Evolutionary conservation across 2,113 vertebrate genomes (phyloP), one percentile per base, ranked within the genome.

Genomic region (Cavia aperea): DNA sequence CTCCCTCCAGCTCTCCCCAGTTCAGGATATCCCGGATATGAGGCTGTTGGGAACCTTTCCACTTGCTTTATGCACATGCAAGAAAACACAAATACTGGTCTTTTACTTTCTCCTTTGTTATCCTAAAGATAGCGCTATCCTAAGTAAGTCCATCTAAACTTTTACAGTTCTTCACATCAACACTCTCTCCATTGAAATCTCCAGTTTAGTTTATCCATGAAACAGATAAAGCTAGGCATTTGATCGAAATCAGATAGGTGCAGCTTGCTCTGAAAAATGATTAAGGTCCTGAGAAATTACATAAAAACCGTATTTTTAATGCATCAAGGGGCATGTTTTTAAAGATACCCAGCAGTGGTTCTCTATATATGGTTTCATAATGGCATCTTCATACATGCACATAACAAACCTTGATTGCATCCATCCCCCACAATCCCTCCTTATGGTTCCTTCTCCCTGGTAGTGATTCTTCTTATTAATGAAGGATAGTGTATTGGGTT

Each of bases 401-500:
- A 21, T 36, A 54, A 54, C 16, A 36, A 36, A 36, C 15, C 33
- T 79, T 8, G 16, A 31, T 54, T 15, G 12, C 31, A 54, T 16
- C 31, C 16, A 4, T 15, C 77, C 16, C 49, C 49, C 15, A 39
- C 49, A 31, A 10, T 49, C 31, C 13, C 12, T 49, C 9, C 31
- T 31, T 18, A 11, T 9, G 1, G 23, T 7, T 51, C 49, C 49
- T 15, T 29, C 46, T 31, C 16, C 10, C 24, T 15, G n/a, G 24
- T 12, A 46, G 26, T 5, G 7, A 23, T 16, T 31, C 15, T 29
- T 56, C 58, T 81, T 1, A 29, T 21, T 2, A 7, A 0, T 6
- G 51, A 82, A 31, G 65, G 33, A 19, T 4, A 24, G 33, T 1
- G 2, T 16, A 14, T 0, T 4, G 0, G 2, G 11, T 16, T 0